Base-by-base conservation (phyloP, 2,797 vertebrate species). In the Myotis planiceps region DNA sequence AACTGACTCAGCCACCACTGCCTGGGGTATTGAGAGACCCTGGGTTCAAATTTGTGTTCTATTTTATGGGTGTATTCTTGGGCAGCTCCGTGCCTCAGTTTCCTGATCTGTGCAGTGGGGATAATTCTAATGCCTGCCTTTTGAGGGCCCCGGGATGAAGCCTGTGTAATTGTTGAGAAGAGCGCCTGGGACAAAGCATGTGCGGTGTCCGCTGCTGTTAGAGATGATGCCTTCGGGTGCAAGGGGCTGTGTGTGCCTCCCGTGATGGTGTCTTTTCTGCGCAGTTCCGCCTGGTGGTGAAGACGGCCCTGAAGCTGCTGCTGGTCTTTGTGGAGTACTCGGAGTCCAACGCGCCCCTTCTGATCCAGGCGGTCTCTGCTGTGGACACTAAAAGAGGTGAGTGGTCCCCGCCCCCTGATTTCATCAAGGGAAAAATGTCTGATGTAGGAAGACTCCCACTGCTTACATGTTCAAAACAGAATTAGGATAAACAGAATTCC, bases 311-410 rank as follows among this genome's bases (percentile, higher is more conserved):
- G 95, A 99, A 99, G 98, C 99, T 99, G 94, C 99, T 99, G 95
- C 98, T 99, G 85, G 99, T 99, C 97, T 99, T 99, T 96, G 99
- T 99, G 98, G 99, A 99, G 97, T 99, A 99, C 96, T 99, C 99
- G 0, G 99, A 99, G 97, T 99, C 99, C 18, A 99, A 99, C 0
- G 99, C 99, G 0, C 97, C 98, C 0, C 99, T 99, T 91, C 98
- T 99, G 97, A 99, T 99, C 96, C 99, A 99, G 97, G 99, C 99
- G 51, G 99, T 99, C 74, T 98, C 98, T 18, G 98, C 97, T 0
- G 99, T 99, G 18, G 99, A 99, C 98, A 97, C 98, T 75, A 99
- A 99, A 97, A 98, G 98, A 99, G 99, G 99, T 99, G 94, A 98
- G 98, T 96, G 88, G 14, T 58, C 74, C 19, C 4, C 0, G 4